phyloP scores from a whole-genome alignment of 2,797 vertebrate species.

The Phrynocephalus guinanensis region DNA sequence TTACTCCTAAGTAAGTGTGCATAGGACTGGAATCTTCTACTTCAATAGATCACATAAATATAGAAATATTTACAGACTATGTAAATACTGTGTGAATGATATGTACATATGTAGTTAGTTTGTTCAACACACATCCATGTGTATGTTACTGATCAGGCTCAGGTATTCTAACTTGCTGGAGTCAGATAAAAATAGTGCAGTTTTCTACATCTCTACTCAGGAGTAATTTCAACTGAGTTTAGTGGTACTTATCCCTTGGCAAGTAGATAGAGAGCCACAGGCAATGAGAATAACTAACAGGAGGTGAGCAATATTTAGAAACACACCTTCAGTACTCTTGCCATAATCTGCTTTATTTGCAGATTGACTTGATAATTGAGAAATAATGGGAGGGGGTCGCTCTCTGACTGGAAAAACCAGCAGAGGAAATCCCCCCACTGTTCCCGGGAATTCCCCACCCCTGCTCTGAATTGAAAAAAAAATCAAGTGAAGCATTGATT shows the following conservation, averaged over 20 bases:
- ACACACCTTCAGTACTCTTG: no score
- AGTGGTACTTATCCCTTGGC: neutral
- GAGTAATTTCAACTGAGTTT: neutral
- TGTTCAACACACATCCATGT: no score
- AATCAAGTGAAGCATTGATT: no score
- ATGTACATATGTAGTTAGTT: no score
- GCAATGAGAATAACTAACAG: no score
- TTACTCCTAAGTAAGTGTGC: neutral
- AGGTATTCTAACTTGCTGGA: no score
- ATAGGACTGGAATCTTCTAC: neutral
- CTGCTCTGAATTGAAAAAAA: no score
- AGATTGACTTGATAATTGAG: neutral
- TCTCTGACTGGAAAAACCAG: neutral
- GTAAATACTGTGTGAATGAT: neutral
- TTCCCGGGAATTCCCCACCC: no score
- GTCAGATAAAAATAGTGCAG: neutral
- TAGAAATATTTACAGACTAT: neutral
- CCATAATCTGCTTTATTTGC: neutral
- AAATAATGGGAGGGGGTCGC: no score
- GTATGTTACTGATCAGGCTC: no score
- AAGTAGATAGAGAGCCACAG: no score
- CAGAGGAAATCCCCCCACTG: neutral
- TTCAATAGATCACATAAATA: neutral
- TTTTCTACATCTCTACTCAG: neutral
- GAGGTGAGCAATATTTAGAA: no score